phyloP scores from a whole-genome alignment of 1,140 invertebrate species.

The Caenorhabditis remanei region DNA sequence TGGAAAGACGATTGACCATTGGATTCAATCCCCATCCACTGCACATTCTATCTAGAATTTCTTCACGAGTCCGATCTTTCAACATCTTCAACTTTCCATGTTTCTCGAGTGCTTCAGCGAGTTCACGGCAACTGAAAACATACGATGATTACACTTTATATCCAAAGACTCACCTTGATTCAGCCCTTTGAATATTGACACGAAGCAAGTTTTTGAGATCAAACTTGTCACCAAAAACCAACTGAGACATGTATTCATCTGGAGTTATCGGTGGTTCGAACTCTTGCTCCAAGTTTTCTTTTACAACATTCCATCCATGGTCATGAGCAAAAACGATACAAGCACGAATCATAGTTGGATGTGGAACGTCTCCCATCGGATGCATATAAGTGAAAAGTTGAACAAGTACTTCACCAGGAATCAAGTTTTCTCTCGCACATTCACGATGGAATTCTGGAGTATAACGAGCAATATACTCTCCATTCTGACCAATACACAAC shows the following conservation, averaged over 20 bases:
- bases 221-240: conserved; percentile 25
- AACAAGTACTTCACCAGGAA: conserved; percentile 32
- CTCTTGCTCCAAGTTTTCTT: conserved; percentile 23
- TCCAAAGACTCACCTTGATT: background rate
- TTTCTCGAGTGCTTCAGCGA: conserved; percentile 22
- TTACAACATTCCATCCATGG: conserved; percentile 28
- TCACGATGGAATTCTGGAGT: conserved; percentile 36
- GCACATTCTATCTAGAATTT: conserved; percentile 37
- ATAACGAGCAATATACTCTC: conserved; percentile 35
- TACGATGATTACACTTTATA: background rate
- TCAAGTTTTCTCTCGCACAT: conserved; percentile 24
- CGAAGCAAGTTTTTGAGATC: conserved; percentile 24
- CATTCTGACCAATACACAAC: conserved; percentile 37
- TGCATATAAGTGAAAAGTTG: conserved; percentile 32
- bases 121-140: conserved; percentile 29
- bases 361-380: conserved; percentile 30
- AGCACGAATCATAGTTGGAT: conserved; percentile 46
- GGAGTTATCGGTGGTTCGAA: conserved; percentile 28
- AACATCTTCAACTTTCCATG: conserved; percentile 24
- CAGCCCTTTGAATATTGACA: conserved; percentile 35
- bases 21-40: conserved; percentile 50
- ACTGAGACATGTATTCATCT: conserved; percentile 41
- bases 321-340: conserved; percentile 26
- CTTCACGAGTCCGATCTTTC: conserved; percentile 48
- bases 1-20: conserved; percentile 20